Conservation (phyloP, 2,113 vertebrate species). For the Siphamia tubifer region DNA sequence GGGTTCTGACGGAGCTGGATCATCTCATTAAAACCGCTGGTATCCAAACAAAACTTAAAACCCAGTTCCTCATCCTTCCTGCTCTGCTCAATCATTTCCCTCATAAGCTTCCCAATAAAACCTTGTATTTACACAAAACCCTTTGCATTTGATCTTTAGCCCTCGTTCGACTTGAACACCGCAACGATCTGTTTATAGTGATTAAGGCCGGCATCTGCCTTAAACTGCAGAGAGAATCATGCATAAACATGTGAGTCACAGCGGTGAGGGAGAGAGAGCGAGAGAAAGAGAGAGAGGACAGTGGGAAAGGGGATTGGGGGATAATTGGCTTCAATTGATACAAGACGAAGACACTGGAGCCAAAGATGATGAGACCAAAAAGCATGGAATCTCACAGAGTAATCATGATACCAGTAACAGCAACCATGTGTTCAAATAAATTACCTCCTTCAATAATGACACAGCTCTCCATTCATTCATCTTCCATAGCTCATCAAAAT, state of each 20-base stretch:
- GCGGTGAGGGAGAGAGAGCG: neutral
- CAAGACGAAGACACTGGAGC: conserved; percentile 43
- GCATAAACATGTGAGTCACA: conserved; percentile 61
- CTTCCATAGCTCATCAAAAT: conserved; percentile 43
- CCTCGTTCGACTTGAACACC: conserved; percentile 11
- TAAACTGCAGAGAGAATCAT: conserved; percentile 3
- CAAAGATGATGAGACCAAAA: conserved; percentile 3
- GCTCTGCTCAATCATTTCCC: conserved; percentile 33
- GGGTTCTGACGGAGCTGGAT: conserved; percentile 22
- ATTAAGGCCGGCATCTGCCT: conserved; percentile 23
- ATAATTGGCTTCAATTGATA: conserved; percentile 61
- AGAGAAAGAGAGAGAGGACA: conserved; percentile 8
- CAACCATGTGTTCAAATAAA: conserved; percentile 63
- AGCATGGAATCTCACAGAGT: neutral
- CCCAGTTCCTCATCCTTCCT: conserved; percentile 17
- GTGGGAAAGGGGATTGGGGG: conserved; percentile 33
- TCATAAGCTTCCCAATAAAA: conserved; percentile 25
- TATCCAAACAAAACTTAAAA: conserved; percentile 48
- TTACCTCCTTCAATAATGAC: conserved; percentile 18
- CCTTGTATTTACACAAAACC: conserved; percentile 34
- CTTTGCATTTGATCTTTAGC: conserved; percentile 26
- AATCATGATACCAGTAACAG: conserved; percentile 49
- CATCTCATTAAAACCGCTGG: conserved; percentile 47
- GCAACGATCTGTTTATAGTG: conserved; percentile 37
- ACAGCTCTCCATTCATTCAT: conserved; percentile 19